Base-by-base conservation (phyloP, 1,140 invertebrate species). In the Galleria mellonella region DNA sequence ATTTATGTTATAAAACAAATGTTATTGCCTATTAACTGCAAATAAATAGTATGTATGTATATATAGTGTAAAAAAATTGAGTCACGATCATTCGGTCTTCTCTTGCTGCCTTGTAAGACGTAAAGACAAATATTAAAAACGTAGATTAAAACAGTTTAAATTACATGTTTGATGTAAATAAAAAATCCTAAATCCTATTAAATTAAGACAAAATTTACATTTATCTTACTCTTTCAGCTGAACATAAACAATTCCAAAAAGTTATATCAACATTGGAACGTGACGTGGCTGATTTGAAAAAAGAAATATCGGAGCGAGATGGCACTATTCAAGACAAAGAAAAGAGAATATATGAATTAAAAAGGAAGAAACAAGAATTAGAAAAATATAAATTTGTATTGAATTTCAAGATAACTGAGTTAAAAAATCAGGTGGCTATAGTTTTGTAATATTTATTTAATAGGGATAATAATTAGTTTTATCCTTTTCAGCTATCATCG, bases 371-470 rank as follows among this genome's bases (percentile, higher is more conserved):
- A 65, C 92, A 95, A 64, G 94, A 97, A 74, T 70, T 97, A 43
- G 95, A 97, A 64, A 97, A 97, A 69, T 95, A 93, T 59, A 96
- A 95, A 71, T 96, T 95, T 77, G 94, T 97, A 9, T 77, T 97
- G 10, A 94, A 96, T 61, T 95, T 96, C 63, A 96, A 96, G 81
- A 95, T 97, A 27, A 91, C 92, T 31, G 95, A 97, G 72, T 69
- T 96, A 7, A 94, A 95, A 70, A 91, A 90, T 77, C 89, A 93
- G 72, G 86, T 86, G 47, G 44, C 54, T 40, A 29, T 30, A 43
- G 14, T 32, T 27, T n/a, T 35, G 17, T 12, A 23, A 9, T 27
- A 14, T 10, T n/a, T 27, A n/a, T 8, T 9, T 5, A n/a, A 38
- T 31, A 35, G 4, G 10, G 10, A 32, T n/a, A 3, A 9, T 32